Base-by-base conservation (phyloP, 2,888 invertebrate species). In the Drosophila trichaetosa region DNA sequence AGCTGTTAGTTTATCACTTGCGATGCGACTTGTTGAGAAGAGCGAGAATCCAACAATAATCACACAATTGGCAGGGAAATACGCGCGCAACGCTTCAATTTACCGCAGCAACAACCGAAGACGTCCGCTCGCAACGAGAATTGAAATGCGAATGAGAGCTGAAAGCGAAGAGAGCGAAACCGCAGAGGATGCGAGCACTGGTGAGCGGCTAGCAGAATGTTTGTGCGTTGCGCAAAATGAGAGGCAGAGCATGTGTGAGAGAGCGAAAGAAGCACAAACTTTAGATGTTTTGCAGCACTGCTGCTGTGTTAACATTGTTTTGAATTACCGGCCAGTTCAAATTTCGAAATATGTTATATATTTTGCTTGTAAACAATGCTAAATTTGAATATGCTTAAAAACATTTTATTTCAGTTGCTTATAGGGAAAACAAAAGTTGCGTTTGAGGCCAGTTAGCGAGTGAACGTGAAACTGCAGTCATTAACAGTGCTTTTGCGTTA, bases 21-120 rank as follows among this genome's bases (percentile, higher is more conserved):
- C 46, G 57, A 76, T 65, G 70, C 86, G 83, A 87, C 83, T 83
- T 83, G 83, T 83, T 83, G 87, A 82, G 79, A 87, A 63, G 78
- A 81, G 67, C 83, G 72, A 83, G 71, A 72, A 73, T 7, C 73
- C 64, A 56, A 38, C 36, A 57, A 66, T 59, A 64, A 72, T 49
- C 62, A 71, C 49, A 60, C 48, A 66, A 69, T 71, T 78, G 53
- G 52, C 53, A 77, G 56, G 65, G 64, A 83, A 83, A 76, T 83
- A 80, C 79, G 81, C 78, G 77, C 78, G 81, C 72, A 79, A 77
- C 63, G 49, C 61, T 71, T 52, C 1, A 73, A 57, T 73, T 79
- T 79, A 79, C 81, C 78, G 81, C 72, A 72, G 71, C 78, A 69
- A 72, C 57, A 69, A 72, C 66, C 72, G 34, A 66, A 79, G 67